These are phyloP conservation scores for Magallana gigas DNA, from an alignment of 1,140 invertebrate species.

Conservation along the genomic window DNA sequence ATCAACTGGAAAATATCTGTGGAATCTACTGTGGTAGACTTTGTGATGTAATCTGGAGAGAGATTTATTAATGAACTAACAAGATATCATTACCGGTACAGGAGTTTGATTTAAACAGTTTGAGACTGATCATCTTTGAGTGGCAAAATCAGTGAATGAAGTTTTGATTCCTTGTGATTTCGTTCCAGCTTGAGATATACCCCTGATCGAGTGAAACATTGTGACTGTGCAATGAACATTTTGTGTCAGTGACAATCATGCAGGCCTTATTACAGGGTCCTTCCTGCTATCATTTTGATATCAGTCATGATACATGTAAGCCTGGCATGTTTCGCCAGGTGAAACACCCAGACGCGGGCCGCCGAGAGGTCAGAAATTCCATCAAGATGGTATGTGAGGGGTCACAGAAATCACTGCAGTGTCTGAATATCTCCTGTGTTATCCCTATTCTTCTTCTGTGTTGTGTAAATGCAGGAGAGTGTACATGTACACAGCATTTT, in stretches of 20 bases:
- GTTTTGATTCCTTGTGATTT: too few species aligned
- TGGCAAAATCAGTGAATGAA: too few species aligned
- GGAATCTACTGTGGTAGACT: neutral
- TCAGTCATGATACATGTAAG: slow-evolving; percentile 6
- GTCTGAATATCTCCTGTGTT: too few species aligned
- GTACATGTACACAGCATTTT: too few species aligned
- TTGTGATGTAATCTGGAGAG: neutral
- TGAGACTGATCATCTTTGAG: too few species aligned
- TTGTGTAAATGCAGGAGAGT: too few species aligned
- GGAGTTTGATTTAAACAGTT: too few species aligned
- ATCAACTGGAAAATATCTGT: neutral
- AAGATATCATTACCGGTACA: too few species aligned
- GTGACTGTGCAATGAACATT: neutral
- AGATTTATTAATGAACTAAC: too few species aligned
- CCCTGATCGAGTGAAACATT: neutral
- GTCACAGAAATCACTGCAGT: neutral
- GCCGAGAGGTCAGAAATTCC: neutral
- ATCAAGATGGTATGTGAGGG: neutral
- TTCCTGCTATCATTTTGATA: neutral
- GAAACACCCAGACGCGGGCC: neutral
- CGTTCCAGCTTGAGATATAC: neutral
- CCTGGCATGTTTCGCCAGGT: slow-evolving; percentile 10
- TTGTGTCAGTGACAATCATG: neutral
- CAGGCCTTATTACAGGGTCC: slow-evolving; percentile 2
- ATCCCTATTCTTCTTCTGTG: too few species aligned